These are phyloP conservation scores for Rotaria magnacalcarata DNA, from an alignment of 2,888 invertebrate genomes.

Conservation along the genomic window DNA sequence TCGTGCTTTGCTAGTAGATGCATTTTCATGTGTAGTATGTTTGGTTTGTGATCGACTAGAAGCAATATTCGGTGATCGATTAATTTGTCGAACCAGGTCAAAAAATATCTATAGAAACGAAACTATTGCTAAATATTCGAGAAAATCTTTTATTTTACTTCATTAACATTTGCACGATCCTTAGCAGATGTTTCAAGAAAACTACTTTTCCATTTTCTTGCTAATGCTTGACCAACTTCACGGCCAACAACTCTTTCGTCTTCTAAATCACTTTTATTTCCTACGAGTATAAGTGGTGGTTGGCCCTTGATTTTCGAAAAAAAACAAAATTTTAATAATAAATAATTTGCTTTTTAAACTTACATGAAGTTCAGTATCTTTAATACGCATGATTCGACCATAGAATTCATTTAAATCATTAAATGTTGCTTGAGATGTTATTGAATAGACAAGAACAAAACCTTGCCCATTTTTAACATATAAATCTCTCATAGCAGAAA, in stretches of 20 bases:
- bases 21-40: not conserved
- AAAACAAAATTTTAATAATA: too few species aligned
- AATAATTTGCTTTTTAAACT: not conserved
- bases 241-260: conserved; percentile 98
- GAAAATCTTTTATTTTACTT: conserved; percentile 57
- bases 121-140: too few species aligned
- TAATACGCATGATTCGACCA: not conserved
- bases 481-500: conserved; percentile 17
- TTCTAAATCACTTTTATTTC: conserved; percentile 99
- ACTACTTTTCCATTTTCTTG: conserved; percentile 94
- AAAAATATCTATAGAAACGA: conserved; percentile 78
- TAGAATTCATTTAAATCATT: not conserved
- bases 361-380: conserved; percentile 60
- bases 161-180: conserved; percentile 98
- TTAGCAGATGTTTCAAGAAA: conserved; percentile 99
- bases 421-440: conserved; percentile 16
- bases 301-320: conserved; percentile 64
- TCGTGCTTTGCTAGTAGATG: not conserved
- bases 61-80: conserved; percentile 64
- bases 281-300: conserved; percentile 94
- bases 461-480: conserved; percentile 31
- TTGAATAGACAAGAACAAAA: conserved; percentile 14
- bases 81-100: conserved; percentile 99
- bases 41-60: not conserved
- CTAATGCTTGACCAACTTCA: conserved; percentile 87